Evolutionary conservation across 2,113 vertebrate species (phyloP), one percentile per base, ranked within the genome.

Genomic region (Antechinus flavipes): DNA sequence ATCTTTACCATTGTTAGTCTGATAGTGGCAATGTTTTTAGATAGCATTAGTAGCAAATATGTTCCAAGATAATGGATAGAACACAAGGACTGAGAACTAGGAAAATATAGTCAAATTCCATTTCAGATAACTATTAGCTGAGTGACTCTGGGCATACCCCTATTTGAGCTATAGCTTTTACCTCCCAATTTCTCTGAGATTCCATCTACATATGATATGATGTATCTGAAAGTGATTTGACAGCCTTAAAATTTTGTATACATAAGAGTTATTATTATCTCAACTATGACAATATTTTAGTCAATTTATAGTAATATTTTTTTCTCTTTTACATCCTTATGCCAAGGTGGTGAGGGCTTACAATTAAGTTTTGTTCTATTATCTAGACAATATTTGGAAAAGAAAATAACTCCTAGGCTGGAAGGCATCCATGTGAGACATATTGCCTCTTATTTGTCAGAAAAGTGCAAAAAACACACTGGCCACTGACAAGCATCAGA

Each of bases 381-480:
- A 26, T 54, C 16, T 61, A 42, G 92, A 52, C 95, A 92, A 53
- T 91, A 22, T 30, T 92, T 96, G 93, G 30, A 46, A 94, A 94
- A 96, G 95, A 95, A 94, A 97, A 98, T 95, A 96, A 98, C 98
- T 98, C 46, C 97, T 0, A 93, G 90, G 96, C 89, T 94, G 93
- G 95, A 98, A 98, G 91, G 96, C 90, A 93, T 92, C 92, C 3
- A 1, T 97, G 98, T 94, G 96, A 53, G 97, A 68, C 94, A 92
- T 90, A 94, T 94, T 76, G 50, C 94, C 84, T 91, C 95, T 95
- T 61, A 49, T 94, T 96, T 97, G 97, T 91, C 95, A 97, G 23
- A 97, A 94, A 96, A 58, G 95, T 54, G 56, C 97, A 97, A 97
- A 98, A 97, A 95, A 97, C 89, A 0, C 76, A 97, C 91, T 95